phyloP scores from a whole-genome alignment of 2,888 invertebrate genomes.

The Ischnura elegans region DNA sequence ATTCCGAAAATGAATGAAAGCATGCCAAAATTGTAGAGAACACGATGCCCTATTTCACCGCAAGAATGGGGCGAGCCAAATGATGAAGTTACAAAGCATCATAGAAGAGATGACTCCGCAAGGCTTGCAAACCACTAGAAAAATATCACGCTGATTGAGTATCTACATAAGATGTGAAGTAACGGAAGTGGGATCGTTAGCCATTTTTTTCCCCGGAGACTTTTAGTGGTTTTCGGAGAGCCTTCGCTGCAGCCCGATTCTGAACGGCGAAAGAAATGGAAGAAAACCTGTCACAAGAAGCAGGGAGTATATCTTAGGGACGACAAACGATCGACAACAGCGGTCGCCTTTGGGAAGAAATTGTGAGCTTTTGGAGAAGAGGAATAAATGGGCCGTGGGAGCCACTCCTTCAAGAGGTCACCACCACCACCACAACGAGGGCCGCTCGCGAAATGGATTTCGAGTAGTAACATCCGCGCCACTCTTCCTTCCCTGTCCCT shows the following conservation, averaged over 20 bases:
- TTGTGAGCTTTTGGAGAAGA: background rate
- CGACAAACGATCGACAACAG: constrained; percentile 55
- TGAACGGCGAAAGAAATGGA: background rate
- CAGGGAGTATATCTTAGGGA: constrained; percentile 39
- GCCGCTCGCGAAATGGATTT: constrained; percentile 59
- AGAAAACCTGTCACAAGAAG: constrained; percentile 48
- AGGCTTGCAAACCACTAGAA: background rate
- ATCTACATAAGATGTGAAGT: background rate
- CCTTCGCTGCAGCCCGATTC: constrained; percentile 15
- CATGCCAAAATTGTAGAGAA: no score
- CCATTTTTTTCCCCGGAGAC: constrained; percentile 7
- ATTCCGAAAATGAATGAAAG: no score
- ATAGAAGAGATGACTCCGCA: background rate
- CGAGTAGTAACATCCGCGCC: background rate
- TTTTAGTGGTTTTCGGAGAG: constrained; percentile 37
- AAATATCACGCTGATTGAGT: constrained; percentile 11
- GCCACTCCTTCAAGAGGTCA: constrained; percentile 49
- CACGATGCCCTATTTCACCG: no score
- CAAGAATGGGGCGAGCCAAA: no score
- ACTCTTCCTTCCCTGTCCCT: background rate
- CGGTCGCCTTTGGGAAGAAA: background rate
- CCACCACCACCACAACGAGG: background rate
- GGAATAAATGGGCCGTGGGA: constrained; percentile 53
- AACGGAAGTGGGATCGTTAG: constrained; percentile 7
- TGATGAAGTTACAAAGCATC: no score